These are phyloP conservation scores for Acrocephalus kingi DNA, from an alignment of 2,113 vertebrate genomes.

Conservation along the genomic window DNA sequence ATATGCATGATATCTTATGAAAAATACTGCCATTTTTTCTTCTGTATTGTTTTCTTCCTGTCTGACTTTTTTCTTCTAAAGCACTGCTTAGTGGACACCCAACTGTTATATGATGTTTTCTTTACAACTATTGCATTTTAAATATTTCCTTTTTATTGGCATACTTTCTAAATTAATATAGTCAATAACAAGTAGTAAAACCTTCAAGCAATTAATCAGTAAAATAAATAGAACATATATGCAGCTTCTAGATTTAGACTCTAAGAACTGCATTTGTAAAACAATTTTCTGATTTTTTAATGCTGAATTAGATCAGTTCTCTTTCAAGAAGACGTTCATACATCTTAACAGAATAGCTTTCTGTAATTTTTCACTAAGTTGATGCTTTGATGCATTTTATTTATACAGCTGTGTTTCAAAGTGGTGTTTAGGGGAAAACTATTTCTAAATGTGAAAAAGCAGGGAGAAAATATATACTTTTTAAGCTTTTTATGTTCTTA, in stretches of 20 bases:
- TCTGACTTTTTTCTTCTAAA: background rate
- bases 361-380: background rate
- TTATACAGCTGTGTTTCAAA: background rate
- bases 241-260: background rate
- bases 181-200: background rate
- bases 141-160: background rate
- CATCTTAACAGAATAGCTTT: background rate
- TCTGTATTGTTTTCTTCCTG: background rate
- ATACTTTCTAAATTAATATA: background rate
- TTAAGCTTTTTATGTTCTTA: background rate
- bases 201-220: background rate
- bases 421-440: background rate
- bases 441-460: background rate
- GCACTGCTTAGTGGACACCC: background rate
- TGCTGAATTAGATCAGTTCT: background rate
- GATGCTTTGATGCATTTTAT: background rate
- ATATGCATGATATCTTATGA: accelerated
- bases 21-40: background rate
- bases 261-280: background rate
- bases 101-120: background rate
- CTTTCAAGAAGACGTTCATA: background rate
- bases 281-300: background rate
- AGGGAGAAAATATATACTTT: background rate
- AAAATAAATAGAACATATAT: background rate
- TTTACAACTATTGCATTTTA: background rate